Evolutionary conservation across 2,113 vertebrate species (phyloP).

Genomic region (Cisticola juncidis): DNA sequence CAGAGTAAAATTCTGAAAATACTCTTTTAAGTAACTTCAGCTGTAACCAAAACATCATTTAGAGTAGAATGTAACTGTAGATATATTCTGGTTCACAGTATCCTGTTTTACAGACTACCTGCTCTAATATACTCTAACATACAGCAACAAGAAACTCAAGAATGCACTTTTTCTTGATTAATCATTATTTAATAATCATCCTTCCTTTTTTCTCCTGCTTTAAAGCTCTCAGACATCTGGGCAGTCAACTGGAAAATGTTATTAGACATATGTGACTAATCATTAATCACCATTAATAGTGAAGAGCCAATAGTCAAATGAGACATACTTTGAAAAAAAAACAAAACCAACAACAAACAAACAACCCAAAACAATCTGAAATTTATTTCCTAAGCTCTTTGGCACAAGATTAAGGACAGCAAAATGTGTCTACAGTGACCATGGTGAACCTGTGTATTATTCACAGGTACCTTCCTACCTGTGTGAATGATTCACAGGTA

Average conservation of each 20-base stretch:
- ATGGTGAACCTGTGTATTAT: neutral
- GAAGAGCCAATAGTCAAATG: neutral
- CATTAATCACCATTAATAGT: neutral
- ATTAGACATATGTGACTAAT: neutral
- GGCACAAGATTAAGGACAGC: neutral
- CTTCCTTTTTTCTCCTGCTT: neutral
- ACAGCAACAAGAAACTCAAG: neutral
- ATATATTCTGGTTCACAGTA: neutral
- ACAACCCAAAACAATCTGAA: neutral
- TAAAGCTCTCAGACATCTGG: neutral
- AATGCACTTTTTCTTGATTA: neutral
- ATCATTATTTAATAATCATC: neutral
- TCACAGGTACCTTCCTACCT: neutral
- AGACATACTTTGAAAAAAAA: neutral
- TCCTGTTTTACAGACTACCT: neutral
- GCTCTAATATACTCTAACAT: neutral
- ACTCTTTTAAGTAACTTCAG: neutral
- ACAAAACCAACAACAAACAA: too few species aligned
- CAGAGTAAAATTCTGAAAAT: neutral
- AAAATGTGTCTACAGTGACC: neutral
- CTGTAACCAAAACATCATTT: neutral
- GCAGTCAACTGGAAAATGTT: neutral
- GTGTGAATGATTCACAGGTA: neutral
- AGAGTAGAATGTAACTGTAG: neutral
- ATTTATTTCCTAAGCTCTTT: neutral